These are phyloP conservation scores for Drosophila neocordata DNA, from an alignment of 1,140 invertebrate species.

Conservation along the genomic window DNA sequence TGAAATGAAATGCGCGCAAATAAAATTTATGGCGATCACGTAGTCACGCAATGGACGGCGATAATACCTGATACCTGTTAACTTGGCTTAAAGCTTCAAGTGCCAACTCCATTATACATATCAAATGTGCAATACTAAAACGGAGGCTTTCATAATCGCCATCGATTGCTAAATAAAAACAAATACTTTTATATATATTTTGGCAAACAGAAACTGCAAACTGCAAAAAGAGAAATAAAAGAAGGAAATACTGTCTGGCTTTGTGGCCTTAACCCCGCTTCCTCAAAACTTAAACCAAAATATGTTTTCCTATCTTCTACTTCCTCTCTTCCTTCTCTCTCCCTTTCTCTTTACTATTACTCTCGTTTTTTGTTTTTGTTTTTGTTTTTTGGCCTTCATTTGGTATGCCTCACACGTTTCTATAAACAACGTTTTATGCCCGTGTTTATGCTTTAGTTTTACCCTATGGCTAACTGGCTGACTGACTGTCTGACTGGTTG, in stretches of 20 bases:
- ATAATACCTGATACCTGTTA: not conserved
- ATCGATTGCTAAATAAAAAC: not conserved
- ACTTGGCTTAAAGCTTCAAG: constrained; percentile 19
- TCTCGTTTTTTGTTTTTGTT: not conserved
- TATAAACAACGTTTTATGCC: constrained; percentile 70
- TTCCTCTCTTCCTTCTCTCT: not conserved
- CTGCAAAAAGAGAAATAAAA: not conserved
- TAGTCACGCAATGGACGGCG: constrained; percentile 51
- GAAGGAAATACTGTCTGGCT: constrained; percentile 28
- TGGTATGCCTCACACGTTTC: constrained; percentile 53
- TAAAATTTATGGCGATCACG: constrained; percentile 69
- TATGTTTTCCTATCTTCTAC: not conserved
- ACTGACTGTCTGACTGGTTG: no score
- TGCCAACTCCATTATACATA: not conserved
- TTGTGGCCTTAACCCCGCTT: constrained; percentile 65
- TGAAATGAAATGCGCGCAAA: constrained; percentile 55
- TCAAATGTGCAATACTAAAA: not conserved
- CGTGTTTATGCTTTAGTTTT: constrained; percentile 59
- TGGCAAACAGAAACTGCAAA: constrained; percentile 51
- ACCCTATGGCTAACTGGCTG: constrained; percentile 10
- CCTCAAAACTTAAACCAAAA: constrained; percentile 28
- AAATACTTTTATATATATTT: no score
- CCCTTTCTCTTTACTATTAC: not conserved
- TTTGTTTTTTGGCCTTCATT: not conserved
- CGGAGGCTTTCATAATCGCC: constrained; percentile 64